These are phyloP conservation scores for Pachyrhynchus sulphureomaculatus DNA, from an alignment of 1,140 invertebrate species.

Conservation along the genomic window DNA sequence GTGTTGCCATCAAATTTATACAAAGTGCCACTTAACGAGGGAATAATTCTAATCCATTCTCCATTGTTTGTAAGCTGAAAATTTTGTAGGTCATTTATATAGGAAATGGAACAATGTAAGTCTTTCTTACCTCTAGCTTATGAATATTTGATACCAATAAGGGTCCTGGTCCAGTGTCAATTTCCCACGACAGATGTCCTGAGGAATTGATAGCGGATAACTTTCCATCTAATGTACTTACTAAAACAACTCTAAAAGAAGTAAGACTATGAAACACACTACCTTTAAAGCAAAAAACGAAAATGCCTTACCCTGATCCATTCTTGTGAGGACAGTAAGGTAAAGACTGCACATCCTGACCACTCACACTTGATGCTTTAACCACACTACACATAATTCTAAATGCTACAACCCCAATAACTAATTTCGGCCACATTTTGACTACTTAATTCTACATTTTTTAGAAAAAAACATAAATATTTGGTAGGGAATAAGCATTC, in stretches of 20 bases:
- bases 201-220: conserved; percentile 74
- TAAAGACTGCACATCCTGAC: conserved; percentile 18
- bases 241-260: conserved; percentile 69
- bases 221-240: conserved; percentile 86
- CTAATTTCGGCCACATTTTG: conserved; percentile 25
- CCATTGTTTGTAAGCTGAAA: conserved; percentile 80
- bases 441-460: conserved; percentile 20
- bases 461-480: background rate
- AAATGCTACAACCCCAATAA: conserved; percentile 19
- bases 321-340: conserved; percentile 32
- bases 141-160: conserved; percentile 84
- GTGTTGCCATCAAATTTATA: conserved; percentile 89
- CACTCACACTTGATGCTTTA: conserved; percentile 19
- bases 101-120: conserved; percentile 20
- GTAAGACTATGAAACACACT: background rate
- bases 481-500: background rate
- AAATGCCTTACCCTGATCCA: conserved; percentile 32
- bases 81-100: background rate
- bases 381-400: conserved; percentile 26
- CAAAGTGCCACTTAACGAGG: conserved; percentile 84
- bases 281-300: background rate
- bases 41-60: conserved; percentile 83
- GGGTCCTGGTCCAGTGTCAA: conserved; percentile 70
- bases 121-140: conserved; percentile 66
- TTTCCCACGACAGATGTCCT: conserved; percentile 72